These are phyloP conservation scores for Serranus cabrilla DNA, from an alignment of 2,797 vertebrate genomes.

Conservation along the genomic window DNA sequence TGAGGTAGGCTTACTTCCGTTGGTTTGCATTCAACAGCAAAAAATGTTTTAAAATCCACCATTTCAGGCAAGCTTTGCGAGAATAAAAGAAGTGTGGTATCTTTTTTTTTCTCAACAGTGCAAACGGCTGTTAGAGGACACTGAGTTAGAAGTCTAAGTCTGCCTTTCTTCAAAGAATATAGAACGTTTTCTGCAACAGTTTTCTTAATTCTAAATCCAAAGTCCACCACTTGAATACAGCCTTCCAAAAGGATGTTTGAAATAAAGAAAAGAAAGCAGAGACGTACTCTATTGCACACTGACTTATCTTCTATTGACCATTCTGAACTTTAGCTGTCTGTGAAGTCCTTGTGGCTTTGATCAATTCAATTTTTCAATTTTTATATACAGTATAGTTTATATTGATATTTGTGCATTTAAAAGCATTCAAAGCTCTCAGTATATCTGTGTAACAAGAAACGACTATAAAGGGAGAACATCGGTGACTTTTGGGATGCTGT, in stretches of 20 bases:
- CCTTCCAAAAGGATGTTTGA: background rate
- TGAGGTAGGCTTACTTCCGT: background rate
- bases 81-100: background rate
- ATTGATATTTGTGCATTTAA: background rate
- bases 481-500: background rate
- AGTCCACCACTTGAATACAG: constrained; percentile 15
- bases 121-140: background rate
- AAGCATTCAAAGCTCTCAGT: background rate
- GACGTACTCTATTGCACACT: background rate
- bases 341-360: background rate
- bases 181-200: background rate
- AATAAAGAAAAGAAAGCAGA: constrained; percentile 3
- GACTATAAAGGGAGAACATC: background rate
- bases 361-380: background rate
- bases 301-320: constrained; percentile 1
- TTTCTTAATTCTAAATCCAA: constrained; percentile 37
- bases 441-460: constrained; percentile 5
- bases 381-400: background rate
- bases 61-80: background rate
- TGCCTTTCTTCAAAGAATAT: constrained; percentile 16
- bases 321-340: background rate
- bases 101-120: constrained; percentile 1
- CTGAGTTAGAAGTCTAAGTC: constrained; percentile 2
- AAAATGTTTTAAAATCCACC: constrained; percentile 16
- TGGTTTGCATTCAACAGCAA: constrained; percentile 10